phyloP scores from a whole-genome alignment of 30 jellyfish, hydroid and myxozoan genomes.

The Sanderia malayensis region DNA sequence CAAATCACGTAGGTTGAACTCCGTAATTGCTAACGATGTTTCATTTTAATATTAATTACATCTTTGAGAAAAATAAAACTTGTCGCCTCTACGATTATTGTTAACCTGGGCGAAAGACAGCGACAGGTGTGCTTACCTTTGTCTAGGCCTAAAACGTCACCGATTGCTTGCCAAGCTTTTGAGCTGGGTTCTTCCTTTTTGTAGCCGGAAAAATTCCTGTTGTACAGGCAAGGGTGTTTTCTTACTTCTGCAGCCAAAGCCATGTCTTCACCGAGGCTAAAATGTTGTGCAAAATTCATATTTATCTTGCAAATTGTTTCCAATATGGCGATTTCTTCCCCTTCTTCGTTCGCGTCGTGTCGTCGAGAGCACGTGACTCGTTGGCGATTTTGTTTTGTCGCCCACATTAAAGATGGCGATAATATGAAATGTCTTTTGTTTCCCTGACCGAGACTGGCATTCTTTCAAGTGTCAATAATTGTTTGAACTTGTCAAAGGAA shows the following conservation, averaged over 20 bases:
- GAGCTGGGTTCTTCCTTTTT: not conserved
- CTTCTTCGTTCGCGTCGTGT: not conserved
- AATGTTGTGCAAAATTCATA: not conserved
- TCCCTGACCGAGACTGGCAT: too few relatives aligned
- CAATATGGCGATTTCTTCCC: not conserved
- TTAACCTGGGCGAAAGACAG: constrained; percentile 4
- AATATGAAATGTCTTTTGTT: too few relatives aligned
- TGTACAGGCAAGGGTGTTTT: constrained; percentile 19
- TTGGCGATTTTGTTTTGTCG: constrained; percentile 4
- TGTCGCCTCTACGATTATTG: too few relatives aligned
- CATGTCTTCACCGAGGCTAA: not conserved
- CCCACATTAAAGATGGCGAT: not conserved
- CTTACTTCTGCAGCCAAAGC: constrained; percentile 10
- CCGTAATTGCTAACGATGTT: too few relatives aligned
- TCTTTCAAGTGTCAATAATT: too few relatives aligned
- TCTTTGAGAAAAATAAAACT: too few relatives aligned
- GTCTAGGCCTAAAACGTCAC: constrained; percentile 5
- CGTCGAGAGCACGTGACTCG: constrained; percentile 10
- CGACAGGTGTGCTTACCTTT: constrained; percentile 16
- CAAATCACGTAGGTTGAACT: too few relatives aligned
- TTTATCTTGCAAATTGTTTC: not conserved
- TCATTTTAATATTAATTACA: too few relatives aligned
- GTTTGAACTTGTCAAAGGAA: too few relatives aligned
- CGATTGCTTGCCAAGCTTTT: constrained; percentile 24
- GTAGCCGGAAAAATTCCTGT: constrained; percentile 2